phyloP scores from a whole-genome alignment of 2,888 invertebrate species.

The Polymixis flavicincta region DNA sequence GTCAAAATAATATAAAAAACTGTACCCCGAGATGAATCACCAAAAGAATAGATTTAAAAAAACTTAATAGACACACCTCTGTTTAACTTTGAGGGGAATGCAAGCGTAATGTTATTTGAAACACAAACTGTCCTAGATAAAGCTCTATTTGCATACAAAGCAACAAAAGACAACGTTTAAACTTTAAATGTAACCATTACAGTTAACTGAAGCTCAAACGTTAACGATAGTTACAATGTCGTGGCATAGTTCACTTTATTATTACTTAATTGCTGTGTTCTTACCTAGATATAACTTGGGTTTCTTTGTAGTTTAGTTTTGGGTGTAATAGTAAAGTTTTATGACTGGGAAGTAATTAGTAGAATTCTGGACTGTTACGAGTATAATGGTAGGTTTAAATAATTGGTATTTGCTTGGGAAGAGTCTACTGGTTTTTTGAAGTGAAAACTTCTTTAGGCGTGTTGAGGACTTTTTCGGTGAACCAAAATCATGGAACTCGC shows the following conservation, averaged over 20 bases:
- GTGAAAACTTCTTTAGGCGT: no score
- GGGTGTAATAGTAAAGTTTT: constrained; percentile 29
- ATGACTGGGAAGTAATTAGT: constrained; percentile 18
- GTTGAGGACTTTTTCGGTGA: no score
- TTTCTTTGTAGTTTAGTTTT: constrained; percentile 37
- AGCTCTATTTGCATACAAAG: constrained; percentile 46
- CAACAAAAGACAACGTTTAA: constrained; percentile 53
- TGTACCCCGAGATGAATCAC: neutral
- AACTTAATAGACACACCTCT: neutral
- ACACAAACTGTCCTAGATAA: constrained; percentile 28
- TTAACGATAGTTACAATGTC: constrained; percentile 57
- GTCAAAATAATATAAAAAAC: neutral
- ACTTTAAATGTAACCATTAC: constrained; percentile 62
- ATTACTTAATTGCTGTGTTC: constrained; percentile 60
- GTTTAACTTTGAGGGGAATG: fast-evolving
- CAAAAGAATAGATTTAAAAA: neutral
- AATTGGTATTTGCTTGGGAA: neutral
- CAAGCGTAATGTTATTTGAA: constrained; percentile 1
- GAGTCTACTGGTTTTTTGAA: neutral
- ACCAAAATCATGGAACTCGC: no score
- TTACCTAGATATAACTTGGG: constrained; percentile 50
- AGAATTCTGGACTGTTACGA: neutral
- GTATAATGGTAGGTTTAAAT: neutral
- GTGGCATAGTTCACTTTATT: constrained; percentile 58
- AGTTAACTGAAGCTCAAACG: constrained; percentile 54